A percentile compares a stretch with the other conserved stretches of the same genome.
Conservation (phyloP, 2,888 invertebrate genomes). For the Oscheius myriophilus region DNA sequence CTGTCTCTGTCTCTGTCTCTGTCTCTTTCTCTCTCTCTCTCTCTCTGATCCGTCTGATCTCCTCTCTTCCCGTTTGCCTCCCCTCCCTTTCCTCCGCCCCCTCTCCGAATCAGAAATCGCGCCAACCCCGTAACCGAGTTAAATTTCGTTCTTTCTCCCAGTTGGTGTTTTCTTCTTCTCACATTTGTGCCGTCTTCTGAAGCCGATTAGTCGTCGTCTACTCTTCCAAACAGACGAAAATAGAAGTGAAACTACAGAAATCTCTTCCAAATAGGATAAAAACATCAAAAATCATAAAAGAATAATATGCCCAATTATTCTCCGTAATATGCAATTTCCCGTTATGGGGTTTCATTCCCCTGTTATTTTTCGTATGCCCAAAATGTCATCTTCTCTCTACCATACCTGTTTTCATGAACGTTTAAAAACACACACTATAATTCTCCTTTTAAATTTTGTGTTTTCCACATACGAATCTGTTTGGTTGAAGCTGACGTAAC, state of each 20-base stretch:
- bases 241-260: not conserved
- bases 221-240: not conserved
- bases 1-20: not conserved
- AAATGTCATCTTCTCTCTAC: too few species aligned
- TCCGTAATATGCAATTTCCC: too few species aligned
- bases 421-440: too few species aligned
- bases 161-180: not conserved
- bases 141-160: not conserved
- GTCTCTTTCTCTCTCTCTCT: not conserved
- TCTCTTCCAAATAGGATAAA: not conserved
- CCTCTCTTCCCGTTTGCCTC: slow-evolving; percentile 6
- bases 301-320: too few species aligned
- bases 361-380: too few species aligned
- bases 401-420: too few species aligned
- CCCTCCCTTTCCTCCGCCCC: not conserved
- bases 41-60: not conserved
- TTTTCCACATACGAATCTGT: too few species aligned
- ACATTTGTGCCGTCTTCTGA: not conserved
- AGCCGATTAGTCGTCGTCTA: not conserved
- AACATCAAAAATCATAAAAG: too few species aligned
- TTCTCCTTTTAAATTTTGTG: too few species aligned
- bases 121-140: not conserved
- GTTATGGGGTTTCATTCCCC: too few species aligned
- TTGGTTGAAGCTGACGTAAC: too few species aligned
- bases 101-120: not conserved